phyloP scores from a whole-genome alignment of 2,888 invertebrate genomes.

The Stenotaenia linearis region DNA sequence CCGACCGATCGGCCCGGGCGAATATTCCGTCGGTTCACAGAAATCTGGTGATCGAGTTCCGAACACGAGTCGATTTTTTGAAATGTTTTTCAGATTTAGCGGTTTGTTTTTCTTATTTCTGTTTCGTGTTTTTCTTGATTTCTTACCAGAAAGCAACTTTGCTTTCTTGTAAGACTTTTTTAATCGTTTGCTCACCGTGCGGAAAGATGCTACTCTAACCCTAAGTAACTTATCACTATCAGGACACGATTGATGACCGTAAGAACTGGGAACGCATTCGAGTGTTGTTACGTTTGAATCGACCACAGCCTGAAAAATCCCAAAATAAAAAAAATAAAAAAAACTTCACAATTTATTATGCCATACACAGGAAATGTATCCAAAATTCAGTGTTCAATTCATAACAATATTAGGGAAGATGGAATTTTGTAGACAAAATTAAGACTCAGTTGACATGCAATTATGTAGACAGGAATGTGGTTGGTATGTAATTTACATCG shows the following conservation, averaged over 20 bases:
- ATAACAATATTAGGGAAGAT: too few relatives aligned
- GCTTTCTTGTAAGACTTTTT: not conserved
- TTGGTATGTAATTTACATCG: too few relatives aligned
- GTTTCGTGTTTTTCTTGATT: too few relatives aligned
- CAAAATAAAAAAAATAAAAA: not conserved
- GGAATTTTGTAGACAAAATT: too few relatives aligned
- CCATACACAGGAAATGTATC: too few relatives aligned
- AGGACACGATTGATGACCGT: not conserved
- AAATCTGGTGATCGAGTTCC: not conserved
- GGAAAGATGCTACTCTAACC: not conserved
- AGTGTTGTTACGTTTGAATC: not conserved
- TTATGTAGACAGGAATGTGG: too few relatives aligned
- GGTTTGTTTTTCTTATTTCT: not conserved
- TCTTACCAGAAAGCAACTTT: too few relatives aligned
- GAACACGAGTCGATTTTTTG: not conserved
- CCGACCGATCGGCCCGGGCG: not conserved
- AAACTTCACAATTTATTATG: not conserved
- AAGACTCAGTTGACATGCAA: too few relatives aligned
- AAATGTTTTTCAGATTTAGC: not conserved
- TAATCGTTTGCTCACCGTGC: not conserved
- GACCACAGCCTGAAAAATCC: not conserved
- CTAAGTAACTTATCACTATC: not conserved
- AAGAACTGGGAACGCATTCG: not conserved
- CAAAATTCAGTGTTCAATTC: too few relatives aligned
- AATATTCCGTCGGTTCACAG: not conserved